Percentiles rank a stretch among this genome's conserved stretches.
Evolutionary conservation across 2,113 vertebrate species (phyloP).

Genomic region (Nanger granti): DNA sequence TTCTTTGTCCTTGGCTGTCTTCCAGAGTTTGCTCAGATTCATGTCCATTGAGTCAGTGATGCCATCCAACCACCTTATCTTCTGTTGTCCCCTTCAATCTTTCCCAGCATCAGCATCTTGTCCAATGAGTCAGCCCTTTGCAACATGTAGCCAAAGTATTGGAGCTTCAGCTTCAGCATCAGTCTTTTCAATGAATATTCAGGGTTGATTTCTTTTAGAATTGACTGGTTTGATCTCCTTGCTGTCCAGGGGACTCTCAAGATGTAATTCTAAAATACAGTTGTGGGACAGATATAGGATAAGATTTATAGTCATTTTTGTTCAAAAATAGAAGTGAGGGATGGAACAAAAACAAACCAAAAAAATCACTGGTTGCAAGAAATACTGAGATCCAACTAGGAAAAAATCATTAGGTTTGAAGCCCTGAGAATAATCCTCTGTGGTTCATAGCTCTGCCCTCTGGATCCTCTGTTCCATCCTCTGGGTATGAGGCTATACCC

Average conservation of each 20-base stretch:
- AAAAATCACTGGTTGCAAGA: not conserved
- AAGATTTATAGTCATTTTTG: not conserved
- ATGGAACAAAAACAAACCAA: not conserved
- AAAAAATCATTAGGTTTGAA: not conserved
- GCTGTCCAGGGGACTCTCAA: not conserved
- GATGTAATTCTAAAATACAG: not conserved
- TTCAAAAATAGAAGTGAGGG: not conserved
- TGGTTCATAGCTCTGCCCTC: not conserved
- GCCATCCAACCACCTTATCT: not conserved
- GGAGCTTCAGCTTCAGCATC: not conserved
- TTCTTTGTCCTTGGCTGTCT: not conserved
- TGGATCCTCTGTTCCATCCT: not conserved
- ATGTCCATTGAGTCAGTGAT: not conserved
- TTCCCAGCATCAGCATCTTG: not conserved
- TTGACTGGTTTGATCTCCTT: not conserved
- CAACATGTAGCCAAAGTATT: not conserved
- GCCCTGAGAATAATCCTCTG: not conserved
- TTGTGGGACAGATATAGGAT: not conserved
- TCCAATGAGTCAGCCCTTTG: not conserved
- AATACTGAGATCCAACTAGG: not conserved
- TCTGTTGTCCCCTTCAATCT: not conserved
- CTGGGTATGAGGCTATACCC: not conserved
- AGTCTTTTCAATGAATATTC: not conserved
- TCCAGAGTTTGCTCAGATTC: not conserved
- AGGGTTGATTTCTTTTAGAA: not conserved